These are phyloP conservation scores for Pemphigus obesinymphae DNA, from an alignment of 1,140 invertebrate species.

Conservation along the genomic window DNA sequence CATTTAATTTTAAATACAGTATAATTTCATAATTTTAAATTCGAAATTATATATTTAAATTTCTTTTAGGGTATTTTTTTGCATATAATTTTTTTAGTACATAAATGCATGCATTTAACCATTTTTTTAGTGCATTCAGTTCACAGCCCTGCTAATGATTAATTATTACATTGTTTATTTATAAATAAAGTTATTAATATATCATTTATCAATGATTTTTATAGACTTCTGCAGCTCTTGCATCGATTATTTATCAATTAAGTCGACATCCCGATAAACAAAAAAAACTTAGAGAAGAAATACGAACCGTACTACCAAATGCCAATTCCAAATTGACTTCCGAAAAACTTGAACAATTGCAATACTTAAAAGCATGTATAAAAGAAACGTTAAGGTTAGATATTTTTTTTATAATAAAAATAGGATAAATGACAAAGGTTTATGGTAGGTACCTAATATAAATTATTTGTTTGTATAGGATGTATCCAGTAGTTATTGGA, in stretches of 20 bases:
- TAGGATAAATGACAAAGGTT: too few relatives aligned
- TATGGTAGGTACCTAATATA: too few relatives aligned
- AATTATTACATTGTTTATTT: too few relatives aligned
- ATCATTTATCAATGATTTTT: not conserved
- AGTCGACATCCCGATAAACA: constrained; percentile 71
- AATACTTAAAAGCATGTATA: constrained; percentile 79
- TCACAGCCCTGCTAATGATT: too few relatives aligned
- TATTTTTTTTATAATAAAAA: too few relatives aligned
- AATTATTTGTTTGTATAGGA: constrained; percentile 53
- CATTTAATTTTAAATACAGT: too few relatives aligned
- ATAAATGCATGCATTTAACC: too few relatives aligned
- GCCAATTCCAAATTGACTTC: constrained; percentile 57
- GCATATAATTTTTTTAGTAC: too few relatives aligned
- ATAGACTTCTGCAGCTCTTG: constrained; percentile 73
- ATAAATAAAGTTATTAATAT: not conserved
- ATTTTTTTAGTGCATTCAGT: too few relatives aligned
- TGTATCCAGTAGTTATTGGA: constrained; percentile 83
- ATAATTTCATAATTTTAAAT: too few relatives aligned
- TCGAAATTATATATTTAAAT: too few relatives aligned
- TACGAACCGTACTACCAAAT: constrained; percentile 59
- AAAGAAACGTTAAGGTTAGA: constrained; percentile 79
- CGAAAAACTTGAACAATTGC: constrained; percentile 63
- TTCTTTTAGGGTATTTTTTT: too few relatives aligned
- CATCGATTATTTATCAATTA: constrained; percentile 74
- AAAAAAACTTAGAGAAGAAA: constrained; percentile 64